Base-by-base conservation (phyloP, 2,113 vertebrate species). In the Phalacrocorax pelagicus region DNA sequence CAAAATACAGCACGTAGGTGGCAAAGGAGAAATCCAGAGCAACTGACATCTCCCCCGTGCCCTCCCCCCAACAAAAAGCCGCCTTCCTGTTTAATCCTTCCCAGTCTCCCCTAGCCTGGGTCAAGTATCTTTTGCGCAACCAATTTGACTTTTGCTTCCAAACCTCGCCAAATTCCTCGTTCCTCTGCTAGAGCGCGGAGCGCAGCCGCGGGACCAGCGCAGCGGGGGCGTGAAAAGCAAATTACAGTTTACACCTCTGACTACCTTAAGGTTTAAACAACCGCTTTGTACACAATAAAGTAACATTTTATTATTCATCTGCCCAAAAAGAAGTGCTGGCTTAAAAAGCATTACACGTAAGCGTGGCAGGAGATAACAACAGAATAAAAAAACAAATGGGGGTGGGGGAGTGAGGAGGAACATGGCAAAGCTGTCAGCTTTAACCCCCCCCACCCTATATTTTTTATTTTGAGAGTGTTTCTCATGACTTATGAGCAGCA, bases 231-330 rank as follows among this genome's bases (percentile, higher is more conserved):
- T 16, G 57, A 66, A 79, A 42, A 47, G 18, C 66, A 47, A 26
- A 49, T 10, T 4, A 42, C 3, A 11, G 29, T 34, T 82, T 5
- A 1, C 47, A n/a, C 30, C 71, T n/a, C 62, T 15, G 4, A 6
- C 32, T 0, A 6, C 12, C 21, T 14, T 46, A 17, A 10, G 0
- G 0, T 22, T 40, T 3, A 4, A 66, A 27, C 51, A 20, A 24
- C 9, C 16, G 1, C 58, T 58, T 3, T 3, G 54, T 38, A 20
- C 10, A 17, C 67, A 59, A 30, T 5, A 11, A 65, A 82, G 65
- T 0, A 14, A 11, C 9, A 6, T 20, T 17, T n/a, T 3, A 34
- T 34, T 32, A n/a, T 36, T 62, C 29, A n/a, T 22, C 85, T 58
- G 57, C 38, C 66, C 46, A 27, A 65, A 69, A 30, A 9, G 10